Evolutionary conservation across 2,888 invertebrate genomes (phyloP).

Genomic region (Diarsia dahlii): DNA sequence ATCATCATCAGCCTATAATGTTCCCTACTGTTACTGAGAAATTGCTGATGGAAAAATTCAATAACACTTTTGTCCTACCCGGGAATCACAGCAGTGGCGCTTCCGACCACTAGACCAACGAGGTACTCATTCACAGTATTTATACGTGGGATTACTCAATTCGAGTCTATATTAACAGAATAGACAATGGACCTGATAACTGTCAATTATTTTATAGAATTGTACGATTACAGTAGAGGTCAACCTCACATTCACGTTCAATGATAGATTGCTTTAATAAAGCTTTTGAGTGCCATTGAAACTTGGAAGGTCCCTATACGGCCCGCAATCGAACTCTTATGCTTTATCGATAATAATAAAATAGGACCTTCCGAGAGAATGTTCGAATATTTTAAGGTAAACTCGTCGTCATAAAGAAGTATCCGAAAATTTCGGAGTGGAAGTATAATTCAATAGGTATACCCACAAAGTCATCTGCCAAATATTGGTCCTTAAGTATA

Average conservation of each 20-base stretch:
- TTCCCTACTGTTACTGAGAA: too few relatives aligned
- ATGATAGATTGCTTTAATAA: conserved; percentile 38
- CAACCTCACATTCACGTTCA: conserved; percentile 17
- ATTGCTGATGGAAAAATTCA: too few relatives aligned
- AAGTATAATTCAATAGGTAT: conserved; percentile 41
- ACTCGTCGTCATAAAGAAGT: conserved; percentile 15
- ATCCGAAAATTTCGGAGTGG: conserved; percentile 34
- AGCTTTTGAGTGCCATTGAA: conserved; percentile 12
- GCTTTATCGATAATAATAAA: conserved; percentile 20
- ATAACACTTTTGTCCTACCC: too few relatives aligned
- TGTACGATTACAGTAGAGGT: conserved; percentile 10
- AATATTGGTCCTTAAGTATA: conserved; percentile 34
- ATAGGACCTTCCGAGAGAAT: background rate
- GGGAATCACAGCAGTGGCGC: too few relatives aligned
- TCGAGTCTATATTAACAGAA: background rate
- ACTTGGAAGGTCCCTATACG: background rate
- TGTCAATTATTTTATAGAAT: conserved; percentile 54
- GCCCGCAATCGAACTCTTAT: background rate
- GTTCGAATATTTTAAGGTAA: background rate
- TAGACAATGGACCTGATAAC: conserved; percentile 42
- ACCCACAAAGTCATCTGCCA: conserved; percentile 36
- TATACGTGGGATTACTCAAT: conserved; percentile 21
- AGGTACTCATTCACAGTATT: background rate
- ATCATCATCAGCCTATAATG: too few relatives aligned
- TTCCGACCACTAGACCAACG: too few relatives aligned